Evolutionary conservation across 2,113 vertebrate species (phyloP).

Genomic region (Rhabdomys dilectus): DNA sequence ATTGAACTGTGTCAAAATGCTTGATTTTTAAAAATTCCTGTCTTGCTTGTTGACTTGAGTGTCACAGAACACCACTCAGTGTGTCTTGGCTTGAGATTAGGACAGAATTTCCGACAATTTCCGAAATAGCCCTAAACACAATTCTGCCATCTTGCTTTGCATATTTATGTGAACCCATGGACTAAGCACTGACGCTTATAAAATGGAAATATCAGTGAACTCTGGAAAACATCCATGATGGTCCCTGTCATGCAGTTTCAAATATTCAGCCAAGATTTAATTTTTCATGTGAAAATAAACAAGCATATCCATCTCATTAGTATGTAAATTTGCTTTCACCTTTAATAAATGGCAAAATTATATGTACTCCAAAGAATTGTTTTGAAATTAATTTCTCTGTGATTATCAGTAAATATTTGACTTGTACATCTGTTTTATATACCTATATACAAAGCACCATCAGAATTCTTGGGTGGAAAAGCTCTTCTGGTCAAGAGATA

Average conservation of each 20-base stretch:
- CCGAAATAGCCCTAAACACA: not conserved
- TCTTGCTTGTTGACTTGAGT: not conserved
- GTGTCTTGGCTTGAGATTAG: not conserved
- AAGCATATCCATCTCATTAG: not conserved
- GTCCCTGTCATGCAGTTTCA: not conserved
- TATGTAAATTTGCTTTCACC: not conserved
- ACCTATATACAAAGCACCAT: not conserved
- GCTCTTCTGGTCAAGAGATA: not conserved
- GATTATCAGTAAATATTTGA: not conserved
- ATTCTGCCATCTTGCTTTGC: not conserved
- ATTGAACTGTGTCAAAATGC: not conserved
- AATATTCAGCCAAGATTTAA: not conserved
- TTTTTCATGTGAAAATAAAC: conserved; percentile 10
- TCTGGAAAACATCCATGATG: not conserved
- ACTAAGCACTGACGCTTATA: not conserved
- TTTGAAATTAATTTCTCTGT: not conserved
- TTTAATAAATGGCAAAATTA: conserved; percentile 13
- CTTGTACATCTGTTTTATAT: not conserved
- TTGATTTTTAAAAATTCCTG: not conserved
- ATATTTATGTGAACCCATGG: not conserved
- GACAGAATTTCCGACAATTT: not conserved
- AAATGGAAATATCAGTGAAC: not conserved
- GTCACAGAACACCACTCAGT: not conserved
- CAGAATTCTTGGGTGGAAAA: not conserved
- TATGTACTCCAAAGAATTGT: not conserved